Conservation (phyloP, 1,140 invertebrate genomes). For the Philopotamus ludificatus region DNA sequence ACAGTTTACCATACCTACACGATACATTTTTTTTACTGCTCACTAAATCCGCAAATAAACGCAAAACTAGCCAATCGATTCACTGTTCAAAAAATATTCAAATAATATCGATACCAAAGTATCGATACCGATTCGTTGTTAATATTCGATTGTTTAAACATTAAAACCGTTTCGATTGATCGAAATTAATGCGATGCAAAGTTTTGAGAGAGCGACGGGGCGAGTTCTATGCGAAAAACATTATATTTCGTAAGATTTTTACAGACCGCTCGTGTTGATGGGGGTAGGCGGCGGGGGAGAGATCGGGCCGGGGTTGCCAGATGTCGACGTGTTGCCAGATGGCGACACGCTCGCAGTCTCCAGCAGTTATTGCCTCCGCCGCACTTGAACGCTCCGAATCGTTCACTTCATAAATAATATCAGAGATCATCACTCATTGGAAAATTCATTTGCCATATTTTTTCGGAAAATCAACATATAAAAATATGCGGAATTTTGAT, state of each 20-base stretch:
- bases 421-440: background rate
- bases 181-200: too few species aligned
- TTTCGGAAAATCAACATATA: too few species aligned
- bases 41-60: background rate
- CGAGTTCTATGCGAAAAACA: too few species aligned
- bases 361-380: background rate
- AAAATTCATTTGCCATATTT: too few species aligned
- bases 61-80: too few species aligned
- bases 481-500: too few species aligned
- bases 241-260: background rate
- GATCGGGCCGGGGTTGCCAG: background rate
- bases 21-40: constrained; percentile 24
- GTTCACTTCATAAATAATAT: background rate
- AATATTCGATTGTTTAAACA: too few species aligned
- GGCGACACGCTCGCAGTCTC: background rate
- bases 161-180: too few species aligned
- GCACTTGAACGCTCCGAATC: background rate
- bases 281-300: background rate
- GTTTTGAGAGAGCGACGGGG: too few species aligned
- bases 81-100: too few species aligned
- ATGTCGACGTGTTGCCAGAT: background rate
- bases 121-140: background rate
- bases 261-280: background rate
- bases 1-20: constrained; percentile 13
- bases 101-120: background rate